Evolutionary conservation across 2,113 vertebrate species (phyloP).

Genomic region (Antechinus stuartii): DNA sequence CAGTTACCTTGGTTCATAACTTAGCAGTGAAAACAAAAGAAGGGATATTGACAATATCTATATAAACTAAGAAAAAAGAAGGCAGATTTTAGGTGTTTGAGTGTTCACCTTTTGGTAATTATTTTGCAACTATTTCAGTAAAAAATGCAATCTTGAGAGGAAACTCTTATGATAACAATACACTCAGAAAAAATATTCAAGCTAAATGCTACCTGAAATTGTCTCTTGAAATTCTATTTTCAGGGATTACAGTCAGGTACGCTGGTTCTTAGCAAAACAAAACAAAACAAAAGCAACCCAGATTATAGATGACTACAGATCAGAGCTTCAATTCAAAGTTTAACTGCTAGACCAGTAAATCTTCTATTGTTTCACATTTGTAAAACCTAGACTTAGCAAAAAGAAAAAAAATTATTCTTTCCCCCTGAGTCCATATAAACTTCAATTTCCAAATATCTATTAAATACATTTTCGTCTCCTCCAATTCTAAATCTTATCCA

Average conservation of each 20-base stretch:
- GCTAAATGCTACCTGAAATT: slow-evolving; percentile 27
- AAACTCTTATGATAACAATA: slow-evolving; percentile 42
- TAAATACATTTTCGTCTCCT: background rate
- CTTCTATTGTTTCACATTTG: background rate
- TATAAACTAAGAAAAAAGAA: slow-evolving; percentile 45
- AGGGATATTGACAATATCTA: slow-evolving; percentile 25
- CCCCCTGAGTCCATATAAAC: background rate
- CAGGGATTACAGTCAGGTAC: slow-evolving; percentile 30
- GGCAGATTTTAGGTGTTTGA: slow-evolving; percentile 71
- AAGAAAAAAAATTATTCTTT: background rate
- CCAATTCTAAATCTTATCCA: background rate
- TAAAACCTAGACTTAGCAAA: background rate
- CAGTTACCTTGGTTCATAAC: slow-evolving; percentile 26
- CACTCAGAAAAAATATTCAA: slow-evolving; percentile 52
- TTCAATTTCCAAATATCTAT: background rate
- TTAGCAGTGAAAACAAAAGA: slow-evolving; percentile 3
- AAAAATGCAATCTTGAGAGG: slow-evolving; percentile 68
- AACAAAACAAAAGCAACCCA: too few relatives aligned
- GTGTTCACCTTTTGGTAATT: slow-evolving; percentile 72
- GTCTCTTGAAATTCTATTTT: slow-evolving; percentile 7
- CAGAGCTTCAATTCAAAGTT: background rate
- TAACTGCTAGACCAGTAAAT: background rate
- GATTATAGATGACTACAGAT: background rate
- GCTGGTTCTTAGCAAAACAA: background rate
- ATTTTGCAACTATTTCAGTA: slow-evolving; percentile 68